Evolutionary conservation across 2,888 invertebrate genomes (phyloP), one percentile per base, ranked within the genome.

Genomic region (Theretra japonica): DNA sequence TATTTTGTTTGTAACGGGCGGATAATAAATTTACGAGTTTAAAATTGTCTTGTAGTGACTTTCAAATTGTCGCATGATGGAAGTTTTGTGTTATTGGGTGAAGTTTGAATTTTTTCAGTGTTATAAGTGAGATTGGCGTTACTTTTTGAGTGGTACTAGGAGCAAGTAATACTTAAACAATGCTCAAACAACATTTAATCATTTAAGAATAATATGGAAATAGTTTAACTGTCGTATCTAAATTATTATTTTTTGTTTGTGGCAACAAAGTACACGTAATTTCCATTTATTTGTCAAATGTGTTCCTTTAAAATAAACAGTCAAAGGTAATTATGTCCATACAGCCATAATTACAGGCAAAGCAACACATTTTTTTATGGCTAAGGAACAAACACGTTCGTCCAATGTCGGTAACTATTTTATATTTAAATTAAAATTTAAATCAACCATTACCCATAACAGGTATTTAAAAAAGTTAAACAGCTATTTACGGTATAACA

Each of bases 361-460:
- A 58, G 15, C 15, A 15, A 25, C 17, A 58, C 2, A 58, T 23
- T 58, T 57, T n/a, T 58, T 58, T 58, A 58, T 58, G 58, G 2
- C 58, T 25, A 58, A 25, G 23, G 58, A 23, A 58, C 23, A 21
- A 15, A 58, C 21, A 23, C 23, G 15, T 15, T 58, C 58, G 1
- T 4, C 58, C 17, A 58, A 21, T 21, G 15, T 41, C 41, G 41
- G 41, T 17, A 17, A 65, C 65, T 23, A 23, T 48, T 23, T 15
- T 21, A 41, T 11, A 6, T 21, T 4, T 41, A 21, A 65, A 65
- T 15, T 48, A 11, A 15, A 48, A 65, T 15, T 48, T 17, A 15
- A 48, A 65, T 41, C 2, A 5, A 48, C 23, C 17, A 48, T 65
- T 23, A 23, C 23, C 60, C 60, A 71, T 73, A 65, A 73, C 58